phyloP scores from a whole-genome alignment of 2,797 vertebrate genomes.

The Acrossocheilus wenchowensis region DNA sequence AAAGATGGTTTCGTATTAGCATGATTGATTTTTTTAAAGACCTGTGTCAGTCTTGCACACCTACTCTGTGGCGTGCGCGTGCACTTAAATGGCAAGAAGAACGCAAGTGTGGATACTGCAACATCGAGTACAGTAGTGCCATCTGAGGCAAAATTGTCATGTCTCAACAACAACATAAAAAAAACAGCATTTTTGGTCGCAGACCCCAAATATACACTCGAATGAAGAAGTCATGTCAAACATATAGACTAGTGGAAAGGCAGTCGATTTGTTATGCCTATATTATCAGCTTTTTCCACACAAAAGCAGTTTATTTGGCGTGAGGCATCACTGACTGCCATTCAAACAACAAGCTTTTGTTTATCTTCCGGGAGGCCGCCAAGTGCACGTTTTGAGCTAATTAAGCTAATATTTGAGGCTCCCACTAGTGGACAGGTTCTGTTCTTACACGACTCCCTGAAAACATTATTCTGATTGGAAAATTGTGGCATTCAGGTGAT shows the following conservation, averaged over 20 bases:
- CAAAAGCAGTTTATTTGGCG: no score
- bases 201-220: background rate
- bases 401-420: background rate
- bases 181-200: background rate
- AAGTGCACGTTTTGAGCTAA: background rate
- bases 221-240: background rate
- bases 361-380: background rate
- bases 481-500: background rate
- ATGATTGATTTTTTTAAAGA: background rate
- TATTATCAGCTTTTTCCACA: background rate
- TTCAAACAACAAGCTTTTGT: background rate
- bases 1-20: background rate
- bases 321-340: background rate
- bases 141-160: background rate
- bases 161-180: background rate
- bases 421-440: background rate
- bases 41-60: background rate
- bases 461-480: background rate
- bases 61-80: background rate
- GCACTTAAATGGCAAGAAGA: background rate
- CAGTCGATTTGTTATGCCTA: background rate
- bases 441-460: background rate
- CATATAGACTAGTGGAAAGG: background rate
- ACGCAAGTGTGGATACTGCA: background rate
- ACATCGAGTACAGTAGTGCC: no score